Conservation (phyloP, 1,140 invertebrate genomes). For the Drosophila navojoa region DNA sequence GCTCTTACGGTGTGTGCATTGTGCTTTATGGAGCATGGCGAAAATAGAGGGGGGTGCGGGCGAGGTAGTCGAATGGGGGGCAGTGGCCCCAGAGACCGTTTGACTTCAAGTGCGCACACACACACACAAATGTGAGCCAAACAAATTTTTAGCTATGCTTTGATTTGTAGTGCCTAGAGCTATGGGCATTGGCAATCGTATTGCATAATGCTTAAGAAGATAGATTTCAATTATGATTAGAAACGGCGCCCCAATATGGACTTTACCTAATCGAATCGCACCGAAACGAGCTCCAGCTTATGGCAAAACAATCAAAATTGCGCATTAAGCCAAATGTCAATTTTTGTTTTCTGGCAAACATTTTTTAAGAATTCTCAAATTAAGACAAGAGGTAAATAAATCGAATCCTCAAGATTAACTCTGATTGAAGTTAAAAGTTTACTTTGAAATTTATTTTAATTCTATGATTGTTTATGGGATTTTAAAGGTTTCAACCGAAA, state of each 20-base stretch:
- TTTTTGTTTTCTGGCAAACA: not conserved
- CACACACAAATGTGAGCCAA: slow-evolving; percentile 25
- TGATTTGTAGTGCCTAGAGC: slow-evolving; percentile 22
- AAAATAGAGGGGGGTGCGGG: not conserved
- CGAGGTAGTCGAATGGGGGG: not conserved
- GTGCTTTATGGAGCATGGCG: slow-evolving; percentile 30
- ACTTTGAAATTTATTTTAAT: not conserved
- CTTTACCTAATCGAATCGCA: slow-evolving; percentile 19
- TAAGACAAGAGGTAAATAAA: slow-evolving; percentile 1
- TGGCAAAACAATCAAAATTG: slow-evolving; percentile 9
- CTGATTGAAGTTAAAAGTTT: not conserved
- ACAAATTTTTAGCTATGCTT: slow-evolving; percentile 26
- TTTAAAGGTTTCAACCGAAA: no score
- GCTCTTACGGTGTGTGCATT: slow-evolving; percentile 12
- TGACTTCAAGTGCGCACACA: slow-evolving; percentile 23
- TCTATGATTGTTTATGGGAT: no score
- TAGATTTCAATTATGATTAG: slow-evolving; percentile 65
- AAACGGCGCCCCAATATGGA: slow-evolving; percentile 5
- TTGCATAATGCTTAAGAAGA: slow-evolving; percentile 58
- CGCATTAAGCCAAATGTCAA: not conserved
- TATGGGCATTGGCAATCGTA: slow-evolving; percentile 38
- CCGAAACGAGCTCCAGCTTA: slow-evolving; percentile 10
- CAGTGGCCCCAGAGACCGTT: slow-evolving; percentile 13
- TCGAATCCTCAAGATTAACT: not conserved
- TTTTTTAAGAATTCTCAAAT: not conserved